Conservation (phyloP, 2,113 vertebrate species). For the Natator depressus region DNA sequence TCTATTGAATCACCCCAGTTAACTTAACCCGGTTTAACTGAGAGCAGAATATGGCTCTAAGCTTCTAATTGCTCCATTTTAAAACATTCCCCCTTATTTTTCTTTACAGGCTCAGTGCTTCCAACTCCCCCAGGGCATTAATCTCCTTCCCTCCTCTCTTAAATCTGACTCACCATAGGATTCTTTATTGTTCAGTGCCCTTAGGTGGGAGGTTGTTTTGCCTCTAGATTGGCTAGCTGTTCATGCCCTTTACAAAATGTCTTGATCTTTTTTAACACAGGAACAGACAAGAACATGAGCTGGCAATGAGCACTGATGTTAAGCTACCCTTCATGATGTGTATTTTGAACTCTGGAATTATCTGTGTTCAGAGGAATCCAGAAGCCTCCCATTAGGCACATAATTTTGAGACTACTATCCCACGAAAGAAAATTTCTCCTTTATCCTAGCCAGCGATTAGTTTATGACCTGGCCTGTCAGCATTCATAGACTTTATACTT, state of each 20-base stretch:
- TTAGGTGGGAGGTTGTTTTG: conserved; percentile 33
- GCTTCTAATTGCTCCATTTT: background rate
- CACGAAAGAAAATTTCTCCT: background rate
- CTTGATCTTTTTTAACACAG: background rate
- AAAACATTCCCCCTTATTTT: background rate
- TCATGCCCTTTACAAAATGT: background rate
- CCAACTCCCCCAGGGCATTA: background rate
- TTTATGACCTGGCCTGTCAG: background rate
- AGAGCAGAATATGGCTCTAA: background rate
- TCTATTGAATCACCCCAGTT: background rate
- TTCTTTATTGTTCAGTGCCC: background rate
- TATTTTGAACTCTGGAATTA: background rate
- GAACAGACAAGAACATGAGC: conserved; percentile 9
- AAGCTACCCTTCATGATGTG: background rate
- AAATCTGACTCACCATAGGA: background rate
- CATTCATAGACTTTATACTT: background rate
- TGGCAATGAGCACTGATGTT: background rate
- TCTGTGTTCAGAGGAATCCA: background rate
- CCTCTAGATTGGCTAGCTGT: background rate
- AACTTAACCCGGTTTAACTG: background rate
- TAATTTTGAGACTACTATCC: background rate
- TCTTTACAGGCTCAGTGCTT: background rate
- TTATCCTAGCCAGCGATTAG: background rate
- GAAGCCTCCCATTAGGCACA: background rate
- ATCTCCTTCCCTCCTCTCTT: background rate